Percentiles rank a stretch among this genome's conserved stretches.
Evolutionary conservation across 2,888 invertebrate genomes (phyloP).

Genomic region (Acholoe squamosa): DNA sequence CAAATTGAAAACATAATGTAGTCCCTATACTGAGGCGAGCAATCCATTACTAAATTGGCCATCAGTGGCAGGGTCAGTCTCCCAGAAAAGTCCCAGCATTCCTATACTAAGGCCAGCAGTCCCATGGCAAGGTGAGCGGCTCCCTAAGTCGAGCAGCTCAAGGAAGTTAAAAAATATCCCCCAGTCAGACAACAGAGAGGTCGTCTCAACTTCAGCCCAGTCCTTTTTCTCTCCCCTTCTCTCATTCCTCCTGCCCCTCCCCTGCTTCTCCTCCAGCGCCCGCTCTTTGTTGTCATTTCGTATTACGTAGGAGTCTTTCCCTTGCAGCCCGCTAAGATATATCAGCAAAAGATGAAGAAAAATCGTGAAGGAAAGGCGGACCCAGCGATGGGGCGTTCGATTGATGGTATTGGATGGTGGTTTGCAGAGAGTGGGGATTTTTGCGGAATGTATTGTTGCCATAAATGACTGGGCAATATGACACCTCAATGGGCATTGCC

Average conservation of each 20-base stretch:
- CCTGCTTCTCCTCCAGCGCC: not conserved
- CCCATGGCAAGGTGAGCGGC: too few relatives aligned
- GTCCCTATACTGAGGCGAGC: too few relatives aligned
- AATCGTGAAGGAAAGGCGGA: conserved; percentile 12
- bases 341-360: conserved; percentile 36
- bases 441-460: conserved; percentile 54
- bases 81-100: too few relatives aligned
- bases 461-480: conserved; percentile 30
- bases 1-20: too few relatives aligned
- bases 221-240: not conserved
- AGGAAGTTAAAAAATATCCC: too few relatives aligned
- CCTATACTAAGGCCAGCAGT: too few relatives aligned
- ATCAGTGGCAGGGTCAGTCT: too few relatives aligned
- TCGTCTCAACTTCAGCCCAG: not conserved
- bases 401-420: conserved; percentile 46
- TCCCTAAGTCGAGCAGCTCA: too few relatives aligned
- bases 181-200: not conserved
- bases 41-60: too few relatives aligned
- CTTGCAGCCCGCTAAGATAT: conserved; percentile 11
- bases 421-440: conserved; percentile 38
- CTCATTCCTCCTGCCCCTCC: not conserved
- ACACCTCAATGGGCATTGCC: conserved; percentile 24
- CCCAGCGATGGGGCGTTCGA: not conserved
- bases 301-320: conserved; percentile 16
- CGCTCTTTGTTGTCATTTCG: conserved; percentile 24